A percentile compares a stretch with the other conserved stretches of the same genome.
These are phyloP conservation scores for Heliconius himera DNA, from an alignment of 1,140 invertebrate genomes.

Conservation along the genomic window DNA sequence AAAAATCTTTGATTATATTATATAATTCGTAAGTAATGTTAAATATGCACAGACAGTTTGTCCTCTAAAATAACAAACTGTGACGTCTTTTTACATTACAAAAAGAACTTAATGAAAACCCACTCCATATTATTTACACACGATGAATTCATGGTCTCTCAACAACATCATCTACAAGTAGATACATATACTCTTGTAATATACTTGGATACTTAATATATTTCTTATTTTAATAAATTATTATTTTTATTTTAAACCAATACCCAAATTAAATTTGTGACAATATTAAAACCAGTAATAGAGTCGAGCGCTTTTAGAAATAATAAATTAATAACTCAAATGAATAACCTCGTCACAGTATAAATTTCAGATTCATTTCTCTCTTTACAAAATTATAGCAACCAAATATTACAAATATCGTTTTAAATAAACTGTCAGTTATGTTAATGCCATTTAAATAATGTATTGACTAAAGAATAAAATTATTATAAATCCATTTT, in stretches of 20 bases:
- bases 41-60: too few species aligned
- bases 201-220: not conserved
- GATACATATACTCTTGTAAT: too few species aligned
- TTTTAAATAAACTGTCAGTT: constrained; percentile 14
- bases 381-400: not conserved
- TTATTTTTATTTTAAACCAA: not conserved
- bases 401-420: not conserved
- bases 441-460: constrained; percentile 5
- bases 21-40: too few species aligned
- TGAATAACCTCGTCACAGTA: not conserved
- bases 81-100: too few species aligned
- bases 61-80: too few species aligned
- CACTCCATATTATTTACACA: too few species aligned
- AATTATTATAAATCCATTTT: not conserved
- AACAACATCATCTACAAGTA: too few species aligned
- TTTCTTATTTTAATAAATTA: not conserved
- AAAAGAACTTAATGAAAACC: too few species aligned
- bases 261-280: too few species aligned
- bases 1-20: too few species aligned
- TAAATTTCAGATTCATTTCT: not conserved
- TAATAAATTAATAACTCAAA: not conserved
- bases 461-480: not conserved
- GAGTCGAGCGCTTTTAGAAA: not conserved
- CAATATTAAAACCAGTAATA: not conserved
- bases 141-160: too few species aligned